A percentile compares a stretch with the other conserved stretches of the same genome.
These are phyloP conservation scores for Oenanthe oenanthe DNA, from an alignment of 2,113 vertebrate species.

Conservation along the genomic window DNA sequence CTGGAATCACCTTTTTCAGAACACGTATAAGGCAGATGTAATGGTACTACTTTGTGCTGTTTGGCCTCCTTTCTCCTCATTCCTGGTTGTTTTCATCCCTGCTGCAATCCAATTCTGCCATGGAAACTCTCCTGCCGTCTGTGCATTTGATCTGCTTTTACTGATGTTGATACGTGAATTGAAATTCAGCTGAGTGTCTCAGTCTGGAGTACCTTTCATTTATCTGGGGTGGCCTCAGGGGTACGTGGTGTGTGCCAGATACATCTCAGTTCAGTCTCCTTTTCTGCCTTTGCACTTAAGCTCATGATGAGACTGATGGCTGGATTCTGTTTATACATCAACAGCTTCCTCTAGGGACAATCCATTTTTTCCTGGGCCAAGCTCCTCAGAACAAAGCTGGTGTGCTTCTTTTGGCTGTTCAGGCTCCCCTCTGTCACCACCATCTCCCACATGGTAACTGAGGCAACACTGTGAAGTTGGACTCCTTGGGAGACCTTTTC, in stretches of 20 bases:
- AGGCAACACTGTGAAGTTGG: not conserved
- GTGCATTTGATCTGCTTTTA: not conserved
- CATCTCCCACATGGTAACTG: not conserved
- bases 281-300: not conserved
- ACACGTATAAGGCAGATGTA: not conserved
- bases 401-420: not conserved
- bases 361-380: not conserved
- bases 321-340: not conserved
- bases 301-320: not conserved
- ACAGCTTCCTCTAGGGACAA: not conserved
- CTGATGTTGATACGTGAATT: not conserved
- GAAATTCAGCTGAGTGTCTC: not conserved
- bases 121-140: accelerated
- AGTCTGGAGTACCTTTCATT: not conserved
- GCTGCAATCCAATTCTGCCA: not conserved
- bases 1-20: not conserved
- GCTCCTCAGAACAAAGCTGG: not conserved
- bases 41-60: not conserved
- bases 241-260: not conserved
- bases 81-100: not conserved
- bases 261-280: not conserved
- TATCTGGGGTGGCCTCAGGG: not conserved
- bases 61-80: not conserved
- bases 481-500: not conserved
- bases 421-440: not conserved